A percentile compares a stretch with the other conserved stretches of the same genome.
Conservation (phyloP, 64 coral and sea anemone species). For the Actinia equina region DNA sequence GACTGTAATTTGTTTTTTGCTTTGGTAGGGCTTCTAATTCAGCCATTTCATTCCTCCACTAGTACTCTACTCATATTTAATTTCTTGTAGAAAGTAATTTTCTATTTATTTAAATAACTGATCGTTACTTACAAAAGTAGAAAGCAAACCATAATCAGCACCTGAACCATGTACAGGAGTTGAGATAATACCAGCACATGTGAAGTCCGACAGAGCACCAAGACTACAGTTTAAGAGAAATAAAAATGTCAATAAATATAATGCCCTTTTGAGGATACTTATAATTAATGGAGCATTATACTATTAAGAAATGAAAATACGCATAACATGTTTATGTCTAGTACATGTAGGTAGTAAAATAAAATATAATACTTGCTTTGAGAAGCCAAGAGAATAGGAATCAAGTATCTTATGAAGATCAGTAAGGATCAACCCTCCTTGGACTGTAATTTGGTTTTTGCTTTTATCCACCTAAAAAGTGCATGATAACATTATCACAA, state of each 20-base stretch:
- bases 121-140: constrained; percentile 67
- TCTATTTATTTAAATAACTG: too few species aligned
- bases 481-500: neutral
- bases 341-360: too few species aligned
- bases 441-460: constrained; percentile 76
- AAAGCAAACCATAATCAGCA: constrained; percentile 63
- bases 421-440: constrained; percentile 58
- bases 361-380: constrained; percentile 38
- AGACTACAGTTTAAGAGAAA: constrained; percentile 27
- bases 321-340: too few species aligned
- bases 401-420: constrained; percentile 67
- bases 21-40: too few species aligned
- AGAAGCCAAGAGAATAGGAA: constrained; percentile 75
- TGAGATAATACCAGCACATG: constrained; percentile 72
- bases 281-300: neutral
- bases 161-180: constrained; percentile 93
- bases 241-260: too few species aligned
- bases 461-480: constrained; percentile 61
- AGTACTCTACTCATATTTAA: too few species aligned
- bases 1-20: too few species aligned
- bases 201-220: constrained; percentile 76
- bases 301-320: neutral
- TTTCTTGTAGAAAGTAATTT: too few species aligned
- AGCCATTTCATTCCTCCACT: too few species aligned
- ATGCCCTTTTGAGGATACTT: too few species aligned